A percentile compares a stretch with the other conserved stretches of the same genome.
Conservation (phyloP, 92 coral and sea anemone genomes). For the Umimayanthus chanpuru region DNA sequence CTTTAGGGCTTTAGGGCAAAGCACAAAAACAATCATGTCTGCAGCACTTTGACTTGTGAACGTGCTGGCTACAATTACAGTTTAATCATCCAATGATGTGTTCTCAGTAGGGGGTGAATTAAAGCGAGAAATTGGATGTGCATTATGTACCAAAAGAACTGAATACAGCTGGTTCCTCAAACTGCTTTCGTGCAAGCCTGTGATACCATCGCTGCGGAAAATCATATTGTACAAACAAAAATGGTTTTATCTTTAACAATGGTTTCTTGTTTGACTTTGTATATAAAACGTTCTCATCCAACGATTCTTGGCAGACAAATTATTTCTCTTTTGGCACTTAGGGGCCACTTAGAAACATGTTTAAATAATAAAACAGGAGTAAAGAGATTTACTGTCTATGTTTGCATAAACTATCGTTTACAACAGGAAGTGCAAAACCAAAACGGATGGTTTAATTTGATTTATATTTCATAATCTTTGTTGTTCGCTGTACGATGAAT, state of each 20-base stretch:
- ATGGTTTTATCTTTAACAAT: not conserved
- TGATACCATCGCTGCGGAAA: not conserved
- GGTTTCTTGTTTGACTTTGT: not conserved
- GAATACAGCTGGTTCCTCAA: not conserved
- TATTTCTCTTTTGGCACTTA: not conserved
- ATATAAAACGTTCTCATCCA: not conserved
- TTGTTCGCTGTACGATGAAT: not conserved
- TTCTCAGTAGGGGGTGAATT: constrained; percentile 2
- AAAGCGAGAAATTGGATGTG: not conserved
- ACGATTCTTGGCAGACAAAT: not conserved
- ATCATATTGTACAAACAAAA: not conserved
- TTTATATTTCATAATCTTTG: constrained; percentile 17
- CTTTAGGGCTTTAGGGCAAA: constrained; percentile 17
- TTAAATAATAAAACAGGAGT: not conserved
- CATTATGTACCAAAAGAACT: not conserved
- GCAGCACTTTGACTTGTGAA: not conserved
- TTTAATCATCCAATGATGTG: constrained; percentile 10
- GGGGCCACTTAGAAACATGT: not conserved
- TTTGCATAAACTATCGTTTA: constrained; percentile 17
- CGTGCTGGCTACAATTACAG: constrained; percentile 2
- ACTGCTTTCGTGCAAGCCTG: not conserved
- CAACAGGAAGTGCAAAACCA: constrained; percentile 27
- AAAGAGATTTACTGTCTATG: not conserved
- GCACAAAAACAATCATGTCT: constrained; percentile 1
- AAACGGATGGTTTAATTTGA: constrained; percentile 19